Percentiles rank a stretch among this genome's conserved stretches.
Conservation (phyloP, 2,113 vertebrate species). For the Puffinus mauretanicus region DNA sequence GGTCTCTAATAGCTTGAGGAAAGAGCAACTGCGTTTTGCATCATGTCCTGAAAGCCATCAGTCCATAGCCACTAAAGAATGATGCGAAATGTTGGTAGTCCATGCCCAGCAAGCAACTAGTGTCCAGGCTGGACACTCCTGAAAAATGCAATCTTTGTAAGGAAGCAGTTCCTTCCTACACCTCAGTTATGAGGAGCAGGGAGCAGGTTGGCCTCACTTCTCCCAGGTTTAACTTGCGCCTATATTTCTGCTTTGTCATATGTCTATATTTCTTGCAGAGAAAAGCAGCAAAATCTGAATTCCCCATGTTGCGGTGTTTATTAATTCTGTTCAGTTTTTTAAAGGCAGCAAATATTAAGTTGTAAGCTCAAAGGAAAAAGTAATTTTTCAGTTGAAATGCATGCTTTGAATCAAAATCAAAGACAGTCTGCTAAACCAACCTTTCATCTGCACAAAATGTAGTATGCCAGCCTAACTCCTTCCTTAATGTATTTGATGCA, state of each 20-base stretch:
- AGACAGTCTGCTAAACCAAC: neutral
- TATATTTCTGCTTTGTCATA: neutral
- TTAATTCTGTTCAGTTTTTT: neutral
- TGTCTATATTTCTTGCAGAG: neutral
- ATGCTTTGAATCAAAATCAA: neutral
- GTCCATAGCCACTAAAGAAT: neutral
- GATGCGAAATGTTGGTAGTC: neutral
- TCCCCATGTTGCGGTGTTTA: neutral
- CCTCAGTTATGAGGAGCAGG: neutral
- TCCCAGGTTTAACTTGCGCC: neutral
- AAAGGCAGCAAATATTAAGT: neutral
- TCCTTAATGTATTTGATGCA: neutral
- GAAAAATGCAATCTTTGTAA: neutral
- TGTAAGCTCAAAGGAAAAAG: neutral
- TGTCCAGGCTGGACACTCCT: neutral
- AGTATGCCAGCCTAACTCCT: neutral
- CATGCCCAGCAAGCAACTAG: neutral
- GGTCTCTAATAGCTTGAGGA: neutral
- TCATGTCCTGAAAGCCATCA: neutral
- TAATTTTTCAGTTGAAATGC: neutral
- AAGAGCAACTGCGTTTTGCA: neutral
- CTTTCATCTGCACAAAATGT: neutral
- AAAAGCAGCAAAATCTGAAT: neutral
- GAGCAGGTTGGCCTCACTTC: neutral
- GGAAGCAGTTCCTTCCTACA: neutral